Evolutionary conservation across 2,113 vertebrate genomes (phyloP), one percentile per base, ranked within the genome.

Genomic region (Scytalopus superciliaris): DNA sequence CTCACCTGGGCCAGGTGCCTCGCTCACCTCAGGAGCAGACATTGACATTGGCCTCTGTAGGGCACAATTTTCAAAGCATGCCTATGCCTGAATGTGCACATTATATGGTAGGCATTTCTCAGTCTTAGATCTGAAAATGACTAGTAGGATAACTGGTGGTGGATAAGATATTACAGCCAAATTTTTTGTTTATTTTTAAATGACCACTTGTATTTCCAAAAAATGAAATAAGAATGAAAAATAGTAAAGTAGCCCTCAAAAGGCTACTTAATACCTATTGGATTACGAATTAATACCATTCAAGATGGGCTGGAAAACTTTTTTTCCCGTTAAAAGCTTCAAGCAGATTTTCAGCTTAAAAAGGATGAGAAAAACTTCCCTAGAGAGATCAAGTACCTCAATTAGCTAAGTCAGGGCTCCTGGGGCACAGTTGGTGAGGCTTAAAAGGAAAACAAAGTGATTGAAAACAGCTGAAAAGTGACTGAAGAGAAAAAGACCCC

Each of bases 291-390:
- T 6, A 77, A 66, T 24, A 30, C 8, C 6, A 9, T 40, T 84
- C 35, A 78, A 57, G 19, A 7, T 15, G 2, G 25, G 7, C 14
- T 50, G 5, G 23, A n/a, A 39, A 62, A 21, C 19, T 11, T 42
- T n/a, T 14, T 4, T 30, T 0, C 2, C 2, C 0, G 0, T 19
- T 8, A 10, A 53, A 90, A 66, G 2, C 13, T 80, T 90, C 19
- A 66, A 69, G 63, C 6, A 84, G 18, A 0, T 52, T 69, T 87
- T 87, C 39, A 75, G 42, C 33, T 67, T 45, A 21, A 56, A 89
- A 83, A 60, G 2, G 3, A 17, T 81, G 19, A 64, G 19, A 87
- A 86, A 64, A 79, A 28, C 19, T 59, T 8, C 12, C 42, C 13
- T n/a, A 50, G 30, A 57, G 40, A 81, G 35, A 50, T 7, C 19